phyloP scores from a whole-genome alignment of 64 coral and sea anemone genomes.

The Montipora foliosa region DNA sequence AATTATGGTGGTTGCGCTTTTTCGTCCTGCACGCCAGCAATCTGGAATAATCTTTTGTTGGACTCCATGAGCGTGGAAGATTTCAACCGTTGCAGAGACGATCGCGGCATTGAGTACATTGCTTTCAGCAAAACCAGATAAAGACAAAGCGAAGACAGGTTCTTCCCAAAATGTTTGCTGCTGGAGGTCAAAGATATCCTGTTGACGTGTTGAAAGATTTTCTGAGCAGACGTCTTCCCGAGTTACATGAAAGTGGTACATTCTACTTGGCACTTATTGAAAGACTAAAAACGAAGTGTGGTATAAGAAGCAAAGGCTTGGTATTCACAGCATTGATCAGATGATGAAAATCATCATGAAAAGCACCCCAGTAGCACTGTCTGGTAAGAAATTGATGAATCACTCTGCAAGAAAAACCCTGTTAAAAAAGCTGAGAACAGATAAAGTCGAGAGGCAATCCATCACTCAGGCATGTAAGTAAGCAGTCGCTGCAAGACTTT shows the following conservation, averaged over 20 bases:
- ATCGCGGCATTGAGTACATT: conserved; percentile 28
- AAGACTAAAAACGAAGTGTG: conserved; percentile 18
- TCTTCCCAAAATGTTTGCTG: conserved; percentile 42
- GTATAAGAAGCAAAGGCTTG: conserved; percentile 45
- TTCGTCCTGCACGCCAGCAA: too few species aligned
- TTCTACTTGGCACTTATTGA: not conserved
- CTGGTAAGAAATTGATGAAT: conserved; percentile 23
- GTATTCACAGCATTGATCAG: conserved; percentile 43
- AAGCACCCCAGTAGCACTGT: not conserved
- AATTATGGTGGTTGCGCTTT: too few species aligned
- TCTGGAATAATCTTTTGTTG: too few species aligned
- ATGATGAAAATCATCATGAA: conserved; percentile 55
- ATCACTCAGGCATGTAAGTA: not conserved
- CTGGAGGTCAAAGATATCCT: conserved; percentile 18
- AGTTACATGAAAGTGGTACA: not conserved
- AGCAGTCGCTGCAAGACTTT: not conserved
- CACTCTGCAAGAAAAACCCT: conserved; percentile 30
- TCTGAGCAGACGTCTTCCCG: conserved; percentile 2
- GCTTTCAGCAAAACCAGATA: conserved; percentile 7
- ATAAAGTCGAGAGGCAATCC: not conserved
- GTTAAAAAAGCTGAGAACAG: not conserved
- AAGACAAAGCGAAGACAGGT: not conserved
- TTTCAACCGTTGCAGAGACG: conserved; percentile 36
- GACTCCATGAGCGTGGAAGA: conserved; percentile 28
- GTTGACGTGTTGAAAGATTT: conserved; percentile 35